Evolutionary conservation across 1,140 invertebrate genomes (phyloP).

Genomic region (Formica selysi): DNA sequence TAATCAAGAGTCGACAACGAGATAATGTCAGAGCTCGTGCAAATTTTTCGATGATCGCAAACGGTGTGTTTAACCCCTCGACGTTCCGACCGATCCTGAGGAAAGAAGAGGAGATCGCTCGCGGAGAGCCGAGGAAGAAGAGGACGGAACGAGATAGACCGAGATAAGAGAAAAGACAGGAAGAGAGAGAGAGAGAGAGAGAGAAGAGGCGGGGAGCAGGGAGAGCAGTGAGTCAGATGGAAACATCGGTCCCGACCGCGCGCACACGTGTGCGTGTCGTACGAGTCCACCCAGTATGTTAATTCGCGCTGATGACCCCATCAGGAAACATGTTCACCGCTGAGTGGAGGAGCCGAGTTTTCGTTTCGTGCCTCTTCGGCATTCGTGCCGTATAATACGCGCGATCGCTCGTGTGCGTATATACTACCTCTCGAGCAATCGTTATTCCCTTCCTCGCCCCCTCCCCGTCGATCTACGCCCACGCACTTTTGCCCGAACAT

Average conservation of each 20-base stretch:
- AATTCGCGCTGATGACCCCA: slow-evolving; percentile 83
- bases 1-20: slow-evolving; percentile 6
- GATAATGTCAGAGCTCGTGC: slow-evolving; percentile 34
- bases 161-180: not conserved
- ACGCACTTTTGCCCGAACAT: slow-evolving; percentile 74
- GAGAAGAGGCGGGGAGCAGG: not conserved
- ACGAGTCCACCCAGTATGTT: slow-evolving; percentile 81
- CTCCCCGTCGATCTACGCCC: slow-evolving; percentile 62
- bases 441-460: slow-evolving; percentile 64
- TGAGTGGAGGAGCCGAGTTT: slow-evolving; percentile 76
- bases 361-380: slow-evolving; percentile 68
- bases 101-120: not conserved
- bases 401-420: not conserved
- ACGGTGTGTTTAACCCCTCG: not conserved
- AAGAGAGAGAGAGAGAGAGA: not conserved
- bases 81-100: slow-evolving; percentile 1
- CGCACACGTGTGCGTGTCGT: slow-evolving; percentile 73
- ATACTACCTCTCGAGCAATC: slow-evolving; percentile 69
- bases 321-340: slow-evolving; percentile 81
- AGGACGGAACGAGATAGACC: not conserved
- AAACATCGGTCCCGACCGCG: slow-evolving; percentile 61
- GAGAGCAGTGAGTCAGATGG: slow-evolving; percentile 69
- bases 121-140: not conserved
- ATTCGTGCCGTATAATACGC: slow-evolving; percentile 56
- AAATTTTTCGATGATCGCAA: slow-evolving; percentile 30